Conservation (phyloP, 2,888 invertebrate genomes). For the Busseola fusca region DNA sequence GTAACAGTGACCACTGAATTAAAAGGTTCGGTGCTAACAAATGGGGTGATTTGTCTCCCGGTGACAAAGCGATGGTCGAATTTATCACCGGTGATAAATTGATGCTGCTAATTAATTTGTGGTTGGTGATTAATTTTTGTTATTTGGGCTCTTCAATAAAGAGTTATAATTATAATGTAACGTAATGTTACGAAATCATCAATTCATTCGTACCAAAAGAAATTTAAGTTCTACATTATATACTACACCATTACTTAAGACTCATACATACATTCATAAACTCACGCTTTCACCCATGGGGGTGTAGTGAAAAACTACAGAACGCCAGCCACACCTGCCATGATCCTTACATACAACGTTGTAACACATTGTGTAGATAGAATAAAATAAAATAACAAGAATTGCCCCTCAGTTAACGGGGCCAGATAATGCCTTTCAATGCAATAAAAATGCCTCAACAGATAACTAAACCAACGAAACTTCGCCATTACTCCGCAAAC, state of each 20-base stretch:
- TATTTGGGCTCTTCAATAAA: not conserved
- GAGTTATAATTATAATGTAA: not conserved
- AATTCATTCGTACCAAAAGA: not conserved
- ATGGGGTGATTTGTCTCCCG: slow-evolving; percentile 10
- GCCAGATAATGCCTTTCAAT: not conserved
- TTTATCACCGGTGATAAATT: slow-evolving; percentile 44
- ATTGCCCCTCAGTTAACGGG: too few species aligned
- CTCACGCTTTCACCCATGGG: not conserved
- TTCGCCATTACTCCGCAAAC: not conserved
- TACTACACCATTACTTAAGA: not conserved
- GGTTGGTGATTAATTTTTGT: not conserved
- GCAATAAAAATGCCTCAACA: not conserved
- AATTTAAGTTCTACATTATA: not conserved
- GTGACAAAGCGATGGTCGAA: slow-evolving; percentile 8
- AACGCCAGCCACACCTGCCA: not conserved
- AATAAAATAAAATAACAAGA: not conserved
- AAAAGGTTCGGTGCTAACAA: slow-evolving; percentile 17
- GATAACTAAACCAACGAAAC: not conserved
- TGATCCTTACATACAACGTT: not conserved
- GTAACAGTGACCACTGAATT: slow-evolving; percentile 19
- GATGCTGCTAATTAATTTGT: slow-evolving; percentile 12
- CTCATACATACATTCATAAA: not conserved
- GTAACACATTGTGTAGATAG: not conserved
- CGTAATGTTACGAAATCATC: not conserved
- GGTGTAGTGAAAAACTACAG: not conserved